Evolutionary conservation across 2,888 invertebrate species (phyloP), one percentile per base, ranked within the genome.

Genomic region (Boloria euphrosyne): DNA sequence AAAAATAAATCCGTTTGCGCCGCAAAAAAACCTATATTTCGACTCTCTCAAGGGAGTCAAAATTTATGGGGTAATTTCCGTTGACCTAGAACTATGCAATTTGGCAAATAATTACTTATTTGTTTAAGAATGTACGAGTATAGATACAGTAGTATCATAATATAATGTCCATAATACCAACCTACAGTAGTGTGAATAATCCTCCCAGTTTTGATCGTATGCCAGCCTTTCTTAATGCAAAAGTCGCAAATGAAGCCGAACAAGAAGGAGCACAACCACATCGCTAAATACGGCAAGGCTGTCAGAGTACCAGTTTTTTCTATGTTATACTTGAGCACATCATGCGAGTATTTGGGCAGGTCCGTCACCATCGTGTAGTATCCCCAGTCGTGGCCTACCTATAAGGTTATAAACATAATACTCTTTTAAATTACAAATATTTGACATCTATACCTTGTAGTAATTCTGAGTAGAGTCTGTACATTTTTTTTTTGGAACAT

Each of bases 341-440:
- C 94, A 69, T 93, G 93, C 76, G 95, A 94, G 81, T 95, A 95
- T 69, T 94, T 94, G 0, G 95, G 95, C 14, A 95, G 87, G 76
- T 95, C 95, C n/a, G 95, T 94, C 46, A 95, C 94, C 93, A 95
- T 94, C 18, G 95, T 95, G 79, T 94, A 95, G 81, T 95, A 94
- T 1, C 95, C 95, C 94, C 95, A 95, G 77, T 95, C 91, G 74
- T 91, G 91, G 6, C 91, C 91, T 43, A 91, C 90, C 91, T 91
- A 76, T 2, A 73, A 75, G 46, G 51, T 68, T 44, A 55, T 55
- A 51, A 38, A 10, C 2, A 38, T 38, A 10, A 38, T 10, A 38
- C 31, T 38, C 10, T 10, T 38, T 38, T 7, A 10, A 38, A 10
- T 38, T 10, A 38, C 10, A 0, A 64, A 65, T 65, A 65, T 52